Conservation (phyloP, 2,797 vertebrate species). For the Acanthopagrus latus region DNA sequence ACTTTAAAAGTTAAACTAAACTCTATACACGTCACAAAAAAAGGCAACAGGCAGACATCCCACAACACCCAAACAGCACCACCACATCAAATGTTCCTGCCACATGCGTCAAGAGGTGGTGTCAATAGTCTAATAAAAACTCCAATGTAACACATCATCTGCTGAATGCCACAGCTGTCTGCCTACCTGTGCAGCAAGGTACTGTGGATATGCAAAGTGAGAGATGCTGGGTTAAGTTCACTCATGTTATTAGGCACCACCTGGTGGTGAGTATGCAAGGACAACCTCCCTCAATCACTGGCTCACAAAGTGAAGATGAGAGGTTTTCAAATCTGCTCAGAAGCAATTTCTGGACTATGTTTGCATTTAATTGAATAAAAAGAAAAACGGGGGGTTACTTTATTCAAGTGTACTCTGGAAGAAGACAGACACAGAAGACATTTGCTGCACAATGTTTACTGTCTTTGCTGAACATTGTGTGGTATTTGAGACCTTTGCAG, state of each 20-base stretch:
- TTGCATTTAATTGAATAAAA: slow-evolving; percentile 2
- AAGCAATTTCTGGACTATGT: slow-evolving; percentile 6
- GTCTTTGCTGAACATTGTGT: slow-evolving; percentile 8
- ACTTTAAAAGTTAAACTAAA: slow-evolving; percentile 19
- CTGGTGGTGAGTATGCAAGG: slow-evolving; percentile 82
- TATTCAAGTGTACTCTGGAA: neutral
- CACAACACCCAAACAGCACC: slow-evolving; percentile 19
- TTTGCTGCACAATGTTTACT: slow-evolving; percentile 1
- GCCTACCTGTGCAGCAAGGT: slow-evolving; percentile 50
- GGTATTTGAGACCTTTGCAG: slow-evolving; percentile 1
- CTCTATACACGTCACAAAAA: slow-evolving; percentile 8
- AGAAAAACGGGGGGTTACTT: neutral
- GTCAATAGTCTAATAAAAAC: slow-evolving; percentile 41
- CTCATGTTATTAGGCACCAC: slow-evolving; percentile 84
- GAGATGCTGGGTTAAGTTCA: slow-evolving; percentile 58
- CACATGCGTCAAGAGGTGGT: neutral
- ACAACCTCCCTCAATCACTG: slow-evolving; percentile 56
- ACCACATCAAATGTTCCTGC: slow-evolving; percentile 28
- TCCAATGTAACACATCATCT: slow-evolving; percentile 44
- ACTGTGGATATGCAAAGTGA: slow-evolving; percentile 71
- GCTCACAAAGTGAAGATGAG: slow-evolving; percentile 44
- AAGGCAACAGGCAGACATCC: slow-evolving; percentile 18
- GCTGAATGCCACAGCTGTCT: slow-evolving; percentile 36
- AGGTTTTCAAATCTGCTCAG: slow-evolving; percentile 27
- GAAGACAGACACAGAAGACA: neutral